Base-by-base conservation (phyloP, 1,140 invertebrate species). In the Drosophila azteca region DNA sequence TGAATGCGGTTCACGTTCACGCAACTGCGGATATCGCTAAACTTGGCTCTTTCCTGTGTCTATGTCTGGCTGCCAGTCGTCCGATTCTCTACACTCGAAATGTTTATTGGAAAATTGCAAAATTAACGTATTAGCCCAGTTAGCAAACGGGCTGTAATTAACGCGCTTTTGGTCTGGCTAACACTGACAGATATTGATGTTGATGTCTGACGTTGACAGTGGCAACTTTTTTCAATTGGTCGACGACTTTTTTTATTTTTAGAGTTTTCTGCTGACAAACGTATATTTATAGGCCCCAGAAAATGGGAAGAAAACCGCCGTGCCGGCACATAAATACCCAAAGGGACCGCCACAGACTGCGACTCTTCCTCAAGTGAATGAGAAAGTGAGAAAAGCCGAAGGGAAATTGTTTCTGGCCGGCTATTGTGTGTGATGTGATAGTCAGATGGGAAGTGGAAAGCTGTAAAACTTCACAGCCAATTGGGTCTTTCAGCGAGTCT, bases 51-150 rank as follows among this genome's bases (percentile, higher is more conserved):
- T 80, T 81, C 78, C 78, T 76, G 78, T 53, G 35, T 13, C 35
- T 11, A 9, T 35, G 31, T 35, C 8, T 35, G 52, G 44, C 35
- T n/a, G 52, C 48, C 44, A 50, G 50, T 53, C 46, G 50, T 45
- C 43, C 31, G 15, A 44, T 69, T 46, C 35, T 60, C 50, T 13
- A 9, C 41, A 35, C 17, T 53, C 39, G 26, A 58, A 62, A 59
- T 61, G 76, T 66, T 78, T 60, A 78, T 77, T 74, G 61, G 22
- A 81, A 71, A 66, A 80, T 80, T 80, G 78, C 78, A 71, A 77
- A 80, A 81, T 71, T 71, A 62, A 50, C 67, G 72, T 77, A 66
- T 80, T 80, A 77, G 72, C 66, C 72, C 67, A 61, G 60, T 75
- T 79, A 44, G 70, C 44, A 58, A 74, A 55, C 76, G 54, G 59